phyloP scores from a whole-genome alignment of 2,888 invertebrate genomes.

The Drosophila merina region DNA sequence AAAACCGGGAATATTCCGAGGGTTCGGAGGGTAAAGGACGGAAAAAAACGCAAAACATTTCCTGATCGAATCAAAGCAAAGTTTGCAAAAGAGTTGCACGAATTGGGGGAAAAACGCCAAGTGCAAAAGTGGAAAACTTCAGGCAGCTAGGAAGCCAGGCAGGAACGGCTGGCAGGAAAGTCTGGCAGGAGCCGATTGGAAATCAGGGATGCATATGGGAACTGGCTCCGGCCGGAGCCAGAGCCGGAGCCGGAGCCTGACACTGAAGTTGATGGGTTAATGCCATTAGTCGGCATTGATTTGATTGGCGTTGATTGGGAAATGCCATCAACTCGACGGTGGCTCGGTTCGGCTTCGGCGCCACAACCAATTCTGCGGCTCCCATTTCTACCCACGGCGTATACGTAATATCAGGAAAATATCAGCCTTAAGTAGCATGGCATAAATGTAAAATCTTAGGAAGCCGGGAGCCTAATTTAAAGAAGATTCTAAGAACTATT shows the following conservation, averaged over 20 bases:
- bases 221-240: slow-evolving; percentile 5
- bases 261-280: slow-evolving; percentile 76
- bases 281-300: slow-evolving; percentile 81
- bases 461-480: not conserved
- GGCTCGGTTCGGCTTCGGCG: not conserved
- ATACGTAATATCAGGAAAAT: slow-evolving; percentile 27
- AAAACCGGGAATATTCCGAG: not conserved
- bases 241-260: slow-evolving; percentile 18
- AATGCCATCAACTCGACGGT: slow-evolving; percentile 63
- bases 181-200: slow-evolving; percentile 12
- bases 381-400: slow-evolving; percentile 6
- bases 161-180: not conserved
- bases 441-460: not conserved
- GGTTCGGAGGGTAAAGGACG: not conserved
- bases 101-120: slow-evolving; percentile 40
- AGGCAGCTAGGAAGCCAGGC: slow-evolving; percentile 1
- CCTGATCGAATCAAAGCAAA: slow-evolving; percentile 73
- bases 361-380: slow-evolving; percentile 7
- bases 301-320: slow-evolving; percentile 82
- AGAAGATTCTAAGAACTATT: not conserved
- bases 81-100: slow-evolving; percentile 39
- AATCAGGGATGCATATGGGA: slow-evolving; percentile 38
- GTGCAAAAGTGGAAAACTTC: slow-evolving; percentile 40
- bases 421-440: not conserved
- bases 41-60: slow-evolving; percentile 59